These are phyloP conservation scores for Neoaliturus tenellus DNA, from an alignment of 2,888 invertebrate genomes.

Conservation along the genomic window DNA sequence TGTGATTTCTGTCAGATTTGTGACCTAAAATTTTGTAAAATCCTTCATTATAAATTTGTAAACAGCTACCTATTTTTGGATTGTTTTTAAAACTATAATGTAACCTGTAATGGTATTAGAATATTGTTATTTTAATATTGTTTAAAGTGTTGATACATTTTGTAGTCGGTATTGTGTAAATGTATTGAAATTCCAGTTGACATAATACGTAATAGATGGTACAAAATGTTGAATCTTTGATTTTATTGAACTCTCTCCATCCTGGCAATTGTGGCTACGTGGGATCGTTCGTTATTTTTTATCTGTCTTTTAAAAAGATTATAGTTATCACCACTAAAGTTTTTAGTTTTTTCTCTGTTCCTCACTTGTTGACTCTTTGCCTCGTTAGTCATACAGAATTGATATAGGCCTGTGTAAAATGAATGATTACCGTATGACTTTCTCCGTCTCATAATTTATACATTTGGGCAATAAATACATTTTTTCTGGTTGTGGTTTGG, in stretches of 20 bases:
- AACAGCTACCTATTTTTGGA: constrained; percentile 56
- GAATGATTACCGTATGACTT: too few species aligned
- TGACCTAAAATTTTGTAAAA: constrained; percentile 47
- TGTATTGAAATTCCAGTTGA: constrained; percentile 46
- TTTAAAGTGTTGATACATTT: constrained; percentile 49
- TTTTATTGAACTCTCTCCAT: not conserved
- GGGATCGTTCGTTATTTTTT: constrained; percentile 1
- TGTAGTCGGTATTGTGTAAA: constrained; percentile 54
- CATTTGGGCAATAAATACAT: too few species aligned
- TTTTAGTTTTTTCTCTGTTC: not conserved
- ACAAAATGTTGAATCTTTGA: constrained; percentile 40
- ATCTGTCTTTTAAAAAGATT: constrained; percentile 26
- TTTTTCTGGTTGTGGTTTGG: too few species aligned
- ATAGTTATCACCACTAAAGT: not conserved
- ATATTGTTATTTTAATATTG: constrained; percentile 52
- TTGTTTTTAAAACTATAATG: constrained; percentile 55
- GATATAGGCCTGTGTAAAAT: too few species aligned
- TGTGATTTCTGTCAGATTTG: constrained; percentile 44
- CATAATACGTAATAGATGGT: constrained; percentile 57
- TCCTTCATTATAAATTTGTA: constrained; percentile 22
- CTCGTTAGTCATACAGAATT: too few species aligned
- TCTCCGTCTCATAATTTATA: too few species aligned
- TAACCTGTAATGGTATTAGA: constrained; percentile 35
- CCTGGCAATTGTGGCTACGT: not conserved
- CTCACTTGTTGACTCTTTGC: not conserved